Evolutionary conservation across 2,888 invertebrate genomes (phyloP), one percentile per base, ranked within the genome.

Genomic region (Pterostichus madidus): DNA sequence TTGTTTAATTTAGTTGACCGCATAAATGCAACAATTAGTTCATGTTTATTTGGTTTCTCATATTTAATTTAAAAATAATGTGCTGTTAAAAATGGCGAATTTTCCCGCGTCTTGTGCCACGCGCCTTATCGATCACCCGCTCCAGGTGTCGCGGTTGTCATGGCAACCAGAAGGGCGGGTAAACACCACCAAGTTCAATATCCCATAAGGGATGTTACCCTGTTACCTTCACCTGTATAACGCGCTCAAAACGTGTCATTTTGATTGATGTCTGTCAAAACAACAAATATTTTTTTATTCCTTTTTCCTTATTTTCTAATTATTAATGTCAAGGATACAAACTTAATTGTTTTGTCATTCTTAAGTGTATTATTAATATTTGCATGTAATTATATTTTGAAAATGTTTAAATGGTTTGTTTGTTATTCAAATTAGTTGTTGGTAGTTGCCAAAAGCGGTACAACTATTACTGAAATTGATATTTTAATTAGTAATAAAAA

Each of bases 311-410:
- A 35, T 53, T 46, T 44, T 59, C n/a, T 17, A 31, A 76, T 59
- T 59, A 77, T 59, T 77, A 77, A 77, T 77, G 77, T 77, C 77
- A 77, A 77, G 77, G 77, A 15, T 56, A 77, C 32, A 24, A n/a
- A 52, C 56, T 77, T 77, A 59, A 77, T 77, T 77, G 44, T 56
- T 77, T 77, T 71, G 68, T 71, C 39, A 15, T 71, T 39, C 10
- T 44, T 11, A 10, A 64, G 64, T 11, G 35, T 64, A 35, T 64
- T 32, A 64, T 64, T 64, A 64, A 32, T 35, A 10, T 59, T 39
- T 32, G 64, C 64, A 64, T 32, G 35, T 10, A 31, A 32, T 64
- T 31, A 59, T 53, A 59, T 59, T 39, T 64, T 64, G 11, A 10
- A 35, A 64, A 64, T 64, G 64, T 64, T 64, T 8, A 6, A 64